phyloP scores from a whole-genome alignment of 2,888 invertebrate genomes.

The Lepidochrysops patricia region DNA sequence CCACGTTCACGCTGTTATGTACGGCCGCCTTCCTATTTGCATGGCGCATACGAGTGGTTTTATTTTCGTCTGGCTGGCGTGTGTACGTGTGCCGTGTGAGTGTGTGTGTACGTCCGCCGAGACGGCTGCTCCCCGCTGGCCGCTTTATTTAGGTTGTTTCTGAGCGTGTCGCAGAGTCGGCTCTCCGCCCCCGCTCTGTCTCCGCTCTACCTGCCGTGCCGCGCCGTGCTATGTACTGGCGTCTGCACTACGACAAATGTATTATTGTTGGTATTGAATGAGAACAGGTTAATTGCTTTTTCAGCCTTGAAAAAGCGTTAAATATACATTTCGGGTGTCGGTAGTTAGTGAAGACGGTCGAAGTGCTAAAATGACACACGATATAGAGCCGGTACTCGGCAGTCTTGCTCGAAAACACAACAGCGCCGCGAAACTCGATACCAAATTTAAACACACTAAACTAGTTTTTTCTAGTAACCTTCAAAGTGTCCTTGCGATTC shows the following conservation, averaged over 20 bases:
- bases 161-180: constrained; percentile 46
- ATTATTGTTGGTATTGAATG: constrained; percentile 14
- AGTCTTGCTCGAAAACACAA: not conserved
- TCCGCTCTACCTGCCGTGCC: constrained; percentile 22
- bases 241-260: constrained; percentile 5
- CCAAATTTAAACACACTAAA: constrained; percentile 10
- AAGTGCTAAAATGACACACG: constrained; percentile 9
- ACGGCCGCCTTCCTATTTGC: constrained; percentile 68
- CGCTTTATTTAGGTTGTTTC: constrained; percentile 68
- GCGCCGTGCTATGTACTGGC: constrained; percentile 5
- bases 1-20: constrained; percentile 52
- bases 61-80: constrained; percentile 65
- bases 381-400: not conserved
- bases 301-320: constrained; percentile 13
- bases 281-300: constrained; percentile 12
- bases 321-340: not conserved
- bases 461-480: constrained; percentile 14
- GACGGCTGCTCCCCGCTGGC: constrained; percentile 63
- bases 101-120: constrained; percentile 50
- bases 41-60: constrained; percentile 72
- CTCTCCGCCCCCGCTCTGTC: constrained; percentile 31
- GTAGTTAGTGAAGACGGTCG: not conserved
- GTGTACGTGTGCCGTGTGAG: constrained; percentile 37
- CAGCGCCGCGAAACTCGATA: not conserved
- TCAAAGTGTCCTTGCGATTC: constrained; percentile 15